Conservation (phyloP, 1,140 invertebrate genomes). For the Platorchestia sp. region DNA sequence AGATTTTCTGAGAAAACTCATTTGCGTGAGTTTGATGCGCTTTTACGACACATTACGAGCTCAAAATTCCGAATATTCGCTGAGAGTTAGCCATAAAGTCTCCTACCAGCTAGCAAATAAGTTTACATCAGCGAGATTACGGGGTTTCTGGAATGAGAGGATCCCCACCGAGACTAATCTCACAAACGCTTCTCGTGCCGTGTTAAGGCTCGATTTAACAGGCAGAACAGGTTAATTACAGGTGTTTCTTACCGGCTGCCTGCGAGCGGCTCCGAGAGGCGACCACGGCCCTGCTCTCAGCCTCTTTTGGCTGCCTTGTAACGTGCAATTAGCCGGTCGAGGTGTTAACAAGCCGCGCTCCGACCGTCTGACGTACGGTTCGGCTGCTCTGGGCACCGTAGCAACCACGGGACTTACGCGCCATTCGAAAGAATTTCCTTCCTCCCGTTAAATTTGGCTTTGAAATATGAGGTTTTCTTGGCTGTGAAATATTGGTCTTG, state of each 20-base stretch:
- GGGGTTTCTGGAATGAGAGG: neutral
- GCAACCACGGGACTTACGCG: neutral
- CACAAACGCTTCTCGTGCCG: constrained; percentile 37
- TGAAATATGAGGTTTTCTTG: neutral
- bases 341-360: constrained; percentile 19
- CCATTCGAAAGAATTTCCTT: neutral
- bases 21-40: neutral
- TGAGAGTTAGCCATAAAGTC: neutral
- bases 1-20: neutral
- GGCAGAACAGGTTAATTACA: constrained; percentile 44
- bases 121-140: constrained; percentile 33
- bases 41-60: neutral
- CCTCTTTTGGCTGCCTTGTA: neutral
- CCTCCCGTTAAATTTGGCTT: neutral
- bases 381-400: neutral
- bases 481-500: neutral
- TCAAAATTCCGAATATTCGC: neutral
- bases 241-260: constrained; percentile 35
- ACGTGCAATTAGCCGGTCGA: constrained; percentile 25
- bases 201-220: constrained; percentile 28
- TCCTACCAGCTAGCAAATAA: neutral
- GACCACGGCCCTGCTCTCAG: neutral
- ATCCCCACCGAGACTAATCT: constrained; percentile 39
- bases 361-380: neutral
- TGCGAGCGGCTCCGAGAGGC: neutral